phyloP scores from a whole-genome alignment of 1,140 invertebrate genomes.

The Sarcophaga peregrina region DNA sequence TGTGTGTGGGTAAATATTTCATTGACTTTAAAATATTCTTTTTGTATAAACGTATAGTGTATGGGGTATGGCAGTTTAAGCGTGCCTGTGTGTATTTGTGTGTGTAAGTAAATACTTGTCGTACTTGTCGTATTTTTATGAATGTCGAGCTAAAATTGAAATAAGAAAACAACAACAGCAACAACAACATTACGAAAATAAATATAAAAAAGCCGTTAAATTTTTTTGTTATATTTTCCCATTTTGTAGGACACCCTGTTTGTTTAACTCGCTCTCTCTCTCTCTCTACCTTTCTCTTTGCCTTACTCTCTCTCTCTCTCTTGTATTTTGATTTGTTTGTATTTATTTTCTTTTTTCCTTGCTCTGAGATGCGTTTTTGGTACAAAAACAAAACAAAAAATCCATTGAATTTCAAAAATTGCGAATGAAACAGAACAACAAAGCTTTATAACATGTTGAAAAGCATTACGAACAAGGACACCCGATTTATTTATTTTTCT shows the following conservation, averaged over 20 bases:
- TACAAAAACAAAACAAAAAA: background rate
- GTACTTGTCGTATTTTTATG: background rate
- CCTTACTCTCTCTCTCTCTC: no score
- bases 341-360: no score
- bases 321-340: no score
- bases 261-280: background rate
- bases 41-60: background rate
- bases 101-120: background rate
- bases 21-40: constrained; percentile 25
- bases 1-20: background rate
- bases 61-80: no score
- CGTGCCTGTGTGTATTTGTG: background rate
- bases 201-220: no score
- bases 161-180: background rate
- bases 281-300: no score
- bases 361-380: background rate
- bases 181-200: background rate
- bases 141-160: constrained; percentile 10
- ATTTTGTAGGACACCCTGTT: constrained; percentile 2
- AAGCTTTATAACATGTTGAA: background rate
- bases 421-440: background rate
- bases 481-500: background rate
- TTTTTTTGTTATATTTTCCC: no score
- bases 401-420: background rate
- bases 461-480: constrained; percentile 2